Evolutionary conservation across 2,797 vertebrate genomes (phyloP).

Genomic region (Mormyrus proboscirostris): DNA sequence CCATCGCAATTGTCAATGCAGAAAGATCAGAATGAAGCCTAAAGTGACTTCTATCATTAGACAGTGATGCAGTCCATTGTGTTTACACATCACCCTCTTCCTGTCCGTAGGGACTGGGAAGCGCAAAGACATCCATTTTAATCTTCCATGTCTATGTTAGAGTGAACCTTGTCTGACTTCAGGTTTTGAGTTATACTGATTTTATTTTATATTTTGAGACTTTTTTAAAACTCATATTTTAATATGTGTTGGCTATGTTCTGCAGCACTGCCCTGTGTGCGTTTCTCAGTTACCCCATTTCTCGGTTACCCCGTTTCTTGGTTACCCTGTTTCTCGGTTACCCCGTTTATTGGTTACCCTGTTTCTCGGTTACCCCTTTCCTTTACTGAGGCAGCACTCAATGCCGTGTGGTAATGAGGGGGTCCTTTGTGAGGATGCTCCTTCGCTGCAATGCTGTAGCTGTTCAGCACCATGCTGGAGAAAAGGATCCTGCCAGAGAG

Average conservation of each 20-base stretch:
- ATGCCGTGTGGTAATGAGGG: background rate
- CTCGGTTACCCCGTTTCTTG: too few relatives aligned
- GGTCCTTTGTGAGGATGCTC: background rate
- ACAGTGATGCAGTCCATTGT: background rate
- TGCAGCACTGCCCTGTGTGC: background rate
- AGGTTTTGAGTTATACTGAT: background rate
- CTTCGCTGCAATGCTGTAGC: background rate
- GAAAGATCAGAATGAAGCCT: background rate
- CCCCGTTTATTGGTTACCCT: too few relatives aligned
- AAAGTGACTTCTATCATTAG: background rate
- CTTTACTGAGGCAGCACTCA: background rate
- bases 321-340: background rate
- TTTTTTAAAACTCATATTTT: background rate
- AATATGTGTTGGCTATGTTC: background rate
- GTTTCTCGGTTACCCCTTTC: background rate
- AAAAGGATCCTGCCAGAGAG: background rate
- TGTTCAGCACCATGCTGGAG: constrained; percentile 25
- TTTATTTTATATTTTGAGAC: background rate
- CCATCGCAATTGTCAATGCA: background rate
- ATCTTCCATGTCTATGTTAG: background rate
- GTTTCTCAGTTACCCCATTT: background rate
- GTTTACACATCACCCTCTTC: background rate
- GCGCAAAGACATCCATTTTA: background rate
- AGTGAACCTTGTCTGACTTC: constrained; percentile 1
- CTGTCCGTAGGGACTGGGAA: background rate